Conservation (phyloP, 2,888 invertebrate genomes). For the Plebejus melissa region DNA sequence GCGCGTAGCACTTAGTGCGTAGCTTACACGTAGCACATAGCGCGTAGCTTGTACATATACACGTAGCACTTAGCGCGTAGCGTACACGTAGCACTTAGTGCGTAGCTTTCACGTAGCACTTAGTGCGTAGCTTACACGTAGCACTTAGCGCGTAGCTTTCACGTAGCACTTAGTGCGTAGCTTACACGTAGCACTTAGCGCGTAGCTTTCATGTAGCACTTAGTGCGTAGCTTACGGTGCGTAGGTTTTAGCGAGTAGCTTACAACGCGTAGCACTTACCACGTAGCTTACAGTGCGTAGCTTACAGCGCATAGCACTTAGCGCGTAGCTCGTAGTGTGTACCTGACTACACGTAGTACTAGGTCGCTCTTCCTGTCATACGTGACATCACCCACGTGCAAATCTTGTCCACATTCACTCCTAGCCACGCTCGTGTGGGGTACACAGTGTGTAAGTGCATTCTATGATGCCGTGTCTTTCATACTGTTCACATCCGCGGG, state of each 20-base stretch:
- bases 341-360: too few species aligned
- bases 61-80: constrained; percentile 46
- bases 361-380: too few species aligned
- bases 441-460: too few species aligned
- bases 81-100: not conserved
- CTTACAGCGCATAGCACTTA: not conserved
- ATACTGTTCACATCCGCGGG: too few species aligned
- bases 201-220: constrained; percentile 40
- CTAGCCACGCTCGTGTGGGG: too few species aligned
- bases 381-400: too few species aligned
- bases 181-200: constrained; percentile 46
- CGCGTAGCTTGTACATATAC: constrained; percentile 50
- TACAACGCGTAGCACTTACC: constrained; percentile 51
- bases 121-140: constrained; percentile 36
- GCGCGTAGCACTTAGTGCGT: constrained; percentile 45
- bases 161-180: constrained; percentile 46
- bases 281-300: constrained; percentile 35
- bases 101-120: constrained; percentile 50
- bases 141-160: too few species aligned
- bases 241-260: constrained; percentile 43
- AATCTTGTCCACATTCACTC: too few species aligned
- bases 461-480: too few species aligned
- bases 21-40: constrained; percentile 49
- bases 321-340: too few species aligned
- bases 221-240: constrained; percentile 35